Evolutionary conservation across 1,140 invertebrate species (phyloP), one percentile per base, ranked within the genome.

Genomic region (Polypedilum pembai): DNA sequence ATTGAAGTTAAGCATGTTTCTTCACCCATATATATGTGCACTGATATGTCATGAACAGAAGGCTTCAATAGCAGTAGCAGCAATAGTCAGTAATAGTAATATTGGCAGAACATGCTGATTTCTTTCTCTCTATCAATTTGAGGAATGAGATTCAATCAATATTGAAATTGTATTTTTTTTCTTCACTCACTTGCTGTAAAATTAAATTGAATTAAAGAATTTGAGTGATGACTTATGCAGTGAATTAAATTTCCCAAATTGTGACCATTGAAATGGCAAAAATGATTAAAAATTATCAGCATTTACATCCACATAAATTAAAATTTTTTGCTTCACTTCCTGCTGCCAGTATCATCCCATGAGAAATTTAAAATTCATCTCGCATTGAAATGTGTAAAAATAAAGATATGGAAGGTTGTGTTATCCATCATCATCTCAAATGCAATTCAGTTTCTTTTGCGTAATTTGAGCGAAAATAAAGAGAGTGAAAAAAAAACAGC

Each of bases 101-200:
- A 56, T 56, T 56, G 45, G 45, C 45, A 56, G 45, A 56, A 56
- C 45, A 56, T 56, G 45, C 45, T 56, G 45, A 56, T 56, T 33
- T 45, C 41, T 45, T 45, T 45, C 8, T 45, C 8, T 33, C 24
- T 33, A 33, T 33, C 24, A 12, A 56, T 15, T 56, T 56, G 15
- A 56, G 3, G 8, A 15, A 33, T 33, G 24, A 33, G 24, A 33
- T 33, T 45, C 41, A 45, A 45, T 12, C 8, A 45, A 12, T 45
- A 45, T 45, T 45, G 41, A 45, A 45, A 45, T 45, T 45, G 8
- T 45, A 45, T 12, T 45, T 8, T 10, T 41, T 41, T 7, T 7
- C 5, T 7, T 7, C 41, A 45, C 8, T 45, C 41, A 45, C 41
- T 10, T 15, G 45, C 45, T 15, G 1, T 56, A 56, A 56, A 56